These are phyloP conservation scores for Druon quercuslanigerum DNA, from an alignment of 1,140 invertebrate species.

Conservation along the genomic window DNA sequence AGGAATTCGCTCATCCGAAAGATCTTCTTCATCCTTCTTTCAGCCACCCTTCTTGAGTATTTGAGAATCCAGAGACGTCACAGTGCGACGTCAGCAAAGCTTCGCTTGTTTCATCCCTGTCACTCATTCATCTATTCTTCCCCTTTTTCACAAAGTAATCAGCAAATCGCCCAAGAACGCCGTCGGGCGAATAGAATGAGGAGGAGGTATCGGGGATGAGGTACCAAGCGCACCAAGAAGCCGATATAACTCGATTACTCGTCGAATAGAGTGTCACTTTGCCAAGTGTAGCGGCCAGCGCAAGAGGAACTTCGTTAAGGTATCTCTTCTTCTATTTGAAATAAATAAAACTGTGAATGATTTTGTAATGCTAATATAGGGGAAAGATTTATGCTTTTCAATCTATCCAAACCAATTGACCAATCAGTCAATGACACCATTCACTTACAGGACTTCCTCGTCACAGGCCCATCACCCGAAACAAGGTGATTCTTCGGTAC, in stretches of 20 bases:
- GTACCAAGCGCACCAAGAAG: conserved; percentile 53
- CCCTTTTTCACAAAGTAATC: conserved; percentile 58
- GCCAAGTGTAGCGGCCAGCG: conserved; percentile 58
- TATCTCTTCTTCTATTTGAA: conserved; percentile 37
- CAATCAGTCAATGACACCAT: too few species aligned
- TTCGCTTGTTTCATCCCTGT: conserved; percentile 49
- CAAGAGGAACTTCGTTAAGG: conserved; percentile 64
- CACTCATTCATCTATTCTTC: conserved; percentile 47
- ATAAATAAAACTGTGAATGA: background rate
- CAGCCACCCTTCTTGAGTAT: background rate
- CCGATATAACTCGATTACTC: conserved; percentile 70
- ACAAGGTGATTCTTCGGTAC: too few species aligned
- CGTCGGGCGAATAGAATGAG: conserved; percentile 37
- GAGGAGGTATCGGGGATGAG: conserved; percentile 47
- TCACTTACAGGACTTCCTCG: too few species aligned
- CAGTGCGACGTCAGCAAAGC: conserved; percentile 38
- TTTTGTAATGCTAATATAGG: too few species aligned
- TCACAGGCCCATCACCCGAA: too few species aligned
- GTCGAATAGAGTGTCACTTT: conserved; percentile 67
- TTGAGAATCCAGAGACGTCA: conserved; percentile 36
- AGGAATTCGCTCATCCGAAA: background rate
- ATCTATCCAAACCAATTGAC: too few species aligned
- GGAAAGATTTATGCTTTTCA: too few species aligned
- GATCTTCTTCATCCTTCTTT: background rate
- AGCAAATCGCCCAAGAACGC: conserved; percentile 66